Base-by-base conservation (phyloP, 2,113 vertebrate species). In the Oncorhynchus gorbuscha region DNA sequence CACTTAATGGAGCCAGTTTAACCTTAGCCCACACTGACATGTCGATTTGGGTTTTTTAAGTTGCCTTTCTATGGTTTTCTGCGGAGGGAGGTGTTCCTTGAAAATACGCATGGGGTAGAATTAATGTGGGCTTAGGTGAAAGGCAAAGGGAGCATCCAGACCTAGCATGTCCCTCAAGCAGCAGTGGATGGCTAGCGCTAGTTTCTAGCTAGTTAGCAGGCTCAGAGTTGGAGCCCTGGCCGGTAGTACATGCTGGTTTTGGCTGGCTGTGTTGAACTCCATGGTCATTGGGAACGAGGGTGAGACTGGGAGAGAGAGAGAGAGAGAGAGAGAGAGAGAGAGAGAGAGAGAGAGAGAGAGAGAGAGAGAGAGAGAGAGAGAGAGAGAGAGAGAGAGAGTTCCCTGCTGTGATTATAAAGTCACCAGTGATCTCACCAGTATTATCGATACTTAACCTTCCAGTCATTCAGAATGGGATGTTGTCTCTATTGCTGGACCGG, bases 41-140 rank as follows among this genome's bases (percentile, higher is more conserved):
- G 76, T 83, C 85, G 86, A 89, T 90, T 89, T 93, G 90, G 90
- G 88, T 90, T 91, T 45, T 93, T 92, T 85, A 84, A 83, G 80
- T 86, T 86, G 74, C 72, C 62, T 89, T 89, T 88, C 79, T 83
- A 79, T 83, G 85, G 86, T 88, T 92, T 88, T 86, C 83, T 86
- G 82, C 48, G 76, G 78, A 28, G 26, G 48, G 62, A 74, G 35
- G 55, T 48, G 86, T 85, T 73, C 72, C 80, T 84, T 85, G 73
- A 84, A 86, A 81, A 77, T 74, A 64, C 71, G 76, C 85, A 84
- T 85, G 14, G 76, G 82, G 79, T 55, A 74, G 83, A 89, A 89
- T 89, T 91, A 91, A 90, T 90, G 84, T 82, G 68, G 80, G 61
- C 76, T 84, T 77, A 90, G 86, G 86, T 91, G 82, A 89, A 89